Evolutionary conservation across 2,113 vertebrate genomes (phyloP).

Genomic region (Saimiri boliviensis): DNA sequence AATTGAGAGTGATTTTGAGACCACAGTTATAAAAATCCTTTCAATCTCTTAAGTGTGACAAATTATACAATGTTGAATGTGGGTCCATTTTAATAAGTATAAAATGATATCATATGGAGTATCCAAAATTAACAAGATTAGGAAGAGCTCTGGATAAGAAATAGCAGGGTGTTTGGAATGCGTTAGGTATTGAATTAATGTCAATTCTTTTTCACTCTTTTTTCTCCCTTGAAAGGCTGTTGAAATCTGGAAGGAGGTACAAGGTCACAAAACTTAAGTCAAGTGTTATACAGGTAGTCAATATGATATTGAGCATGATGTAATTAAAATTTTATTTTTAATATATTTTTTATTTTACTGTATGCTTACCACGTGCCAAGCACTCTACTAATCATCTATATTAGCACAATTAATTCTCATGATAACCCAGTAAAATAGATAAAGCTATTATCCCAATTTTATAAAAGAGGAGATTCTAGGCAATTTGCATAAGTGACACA

Average conservation of each 20-base stretch:
- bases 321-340: slow-evolving; percentile 7
- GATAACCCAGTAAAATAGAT: neutral
- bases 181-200: neutral
- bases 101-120: neutral
- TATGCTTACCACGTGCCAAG: neutral
- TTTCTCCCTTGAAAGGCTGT: neutral
- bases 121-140: slow-evolving; percentile 1
- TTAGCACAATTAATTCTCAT: neutral
- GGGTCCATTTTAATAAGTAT: neutral
- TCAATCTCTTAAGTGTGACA: slow-evolving; percentile 30
- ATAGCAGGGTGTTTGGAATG: neutral
- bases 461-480: neutral
- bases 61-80: neutral
- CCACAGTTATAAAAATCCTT: neutral
- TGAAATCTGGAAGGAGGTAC: neutral
- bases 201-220: neutral
- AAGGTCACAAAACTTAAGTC: slow-evolving; percentile 21
- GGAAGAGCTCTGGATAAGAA: neutral
- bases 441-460: neutral
- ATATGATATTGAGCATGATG: neutral
- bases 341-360: neutral
- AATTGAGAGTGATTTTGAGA: slow-evolving; percentile 34
- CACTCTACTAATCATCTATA: neutral
- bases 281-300: neutral
- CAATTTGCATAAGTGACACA: neutral